Evolutionary conservation across 1,140 invertebrate species (phyloP), one percentile per base, ranked within the genome.

Genomic region (Battus philenor): DNA sequence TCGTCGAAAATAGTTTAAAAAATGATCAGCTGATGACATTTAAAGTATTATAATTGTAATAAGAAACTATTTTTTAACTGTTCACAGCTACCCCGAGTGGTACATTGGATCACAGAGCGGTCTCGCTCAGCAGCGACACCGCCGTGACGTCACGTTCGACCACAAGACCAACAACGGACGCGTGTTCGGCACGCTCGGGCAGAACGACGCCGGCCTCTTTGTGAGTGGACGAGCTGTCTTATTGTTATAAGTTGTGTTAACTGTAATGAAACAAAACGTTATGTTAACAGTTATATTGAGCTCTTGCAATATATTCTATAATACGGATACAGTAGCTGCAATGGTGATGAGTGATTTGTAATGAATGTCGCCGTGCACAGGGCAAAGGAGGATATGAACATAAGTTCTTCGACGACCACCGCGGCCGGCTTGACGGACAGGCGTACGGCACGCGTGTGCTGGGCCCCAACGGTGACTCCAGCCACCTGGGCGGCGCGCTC

Each of bases 301-400:
- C n/a, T n/a, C n/a, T 24, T 7, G 1, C 22, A 24, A 24, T n/a
- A 7, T 7, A 5, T 2, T 1, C 22, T 2, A 24, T 24, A 24
- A 24, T 24, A 1, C 22, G 5, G n/a, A 7, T 24, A n/a, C 2
- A 5, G 5, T 24, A 7, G 5, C 2, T 24, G n/a, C n/a, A n/a
- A n/a, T n/a, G n/a, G n/a, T n/a, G n/a, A n/a, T n/a, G n/a, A n/a
- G n/a, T n/a, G n/a, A n/a, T n/a, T 24, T 17, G 5, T 12, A 32
- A 27, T 26, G 44, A n/a, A n/a, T n/a, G n/a, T n/a, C n/a, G n/a
- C n/a, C n/a, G n/a, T n/a, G n/a, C 47, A 1, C 33, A 70, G 68
- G 69, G 72, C 17, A 65, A 60, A 46, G 72, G 57, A 0, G 73
- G 65, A 6, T 73, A 74, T 20, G 59, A 70, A 11, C 68, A 63